Conservation (phyloP, 2,113 vertebrate species). For the Cynoglossus semilaevis region DNA sequence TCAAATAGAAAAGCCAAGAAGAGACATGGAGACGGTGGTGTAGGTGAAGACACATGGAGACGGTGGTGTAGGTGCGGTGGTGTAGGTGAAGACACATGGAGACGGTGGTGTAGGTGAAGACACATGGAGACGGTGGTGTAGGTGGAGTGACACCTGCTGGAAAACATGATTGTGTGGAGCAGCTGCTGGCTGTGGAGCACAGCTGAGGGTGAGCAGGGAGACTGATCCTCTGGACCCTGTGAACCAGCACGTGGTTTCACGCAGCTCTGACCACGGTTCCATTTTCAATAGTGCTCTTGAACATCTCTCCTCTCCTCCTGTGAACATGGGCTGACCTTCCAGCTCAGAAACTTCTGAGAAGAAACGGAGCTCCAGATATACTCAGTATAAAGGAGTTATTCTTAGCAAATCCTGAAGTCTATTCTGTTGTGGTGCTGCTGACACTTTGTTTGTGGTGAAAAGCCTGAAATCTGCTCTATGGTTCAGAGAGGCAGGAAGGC, state of each 20-base stretch:
- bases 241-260: too few relatives aligned
- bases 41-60: slow-evolving; percentile 48
- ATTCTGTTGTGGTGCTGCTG: background rate
- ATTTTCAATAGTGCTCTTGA: too few relatives aligned
- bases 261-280: too few relatives aligned
- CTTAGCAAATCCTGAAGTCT: too few relatives aligned
- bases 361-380: too few relatives aligned
- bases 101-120: slow-evolving; percentile 52
- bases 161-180: slow-evolving; percentile 54
- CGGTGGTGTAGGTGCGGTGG: slow-evolving; percentile 58
- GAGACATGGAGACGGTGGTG: slow-evolving; percentile 46
- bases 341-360: too few relatives aligned
- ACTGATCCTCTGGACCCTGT: too few relatives aligned
- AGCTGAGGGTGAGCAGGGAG: slow-evolving; percentile 3
- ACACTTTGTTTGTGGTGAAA: slow-evolving; percentile 16
- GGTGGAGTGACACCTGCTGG: slow-evolving; percentile 66
- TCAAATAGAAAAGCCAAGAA: slow-evolving; percentile 52
- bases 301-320: too few relatives aligned
- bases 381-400: too few relatives aligned
- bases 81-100: slow-evolving; percentile 48
- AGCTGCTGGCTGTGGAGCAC: slow-evolving; percentile 48
- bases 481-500: slow-evolving; percentile 38
- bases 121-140: slow-evolving; percentile 47
- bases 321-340: too few relatives aligned
- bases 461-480: slow-evolving; percentile 16